These are phyloP conservation scores for Melozone crissalis DNA, from an alignment of 2,113 vertebrate genomes.

Conservation along the genomic window DNA sequence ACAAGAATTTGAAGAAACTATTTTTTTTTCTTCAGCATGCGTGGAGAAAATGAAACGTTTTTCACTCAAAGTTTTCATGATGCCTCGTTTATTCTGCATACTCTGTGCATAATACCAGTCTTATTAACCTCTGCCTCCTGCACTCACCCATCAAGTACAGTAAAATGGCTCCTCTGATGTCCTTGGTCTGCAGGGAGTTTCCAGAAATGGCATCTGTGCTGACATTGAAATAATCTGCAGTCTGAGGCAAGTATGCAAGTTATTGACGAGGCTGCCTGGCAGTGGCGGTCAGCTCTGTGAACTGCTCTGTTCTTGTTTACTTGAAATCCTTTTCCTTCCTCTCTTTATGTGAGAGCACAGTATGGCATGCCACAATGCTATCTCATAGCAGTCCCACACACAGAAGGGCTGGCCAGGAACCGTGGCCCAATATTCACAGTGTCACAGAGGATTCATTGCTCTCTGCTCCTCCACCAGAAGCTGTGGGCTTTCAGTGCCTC, in stretches of 20 bases:
- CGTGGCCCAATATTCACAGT: fast-evolving
- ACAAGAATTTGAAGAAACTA: not conserved
- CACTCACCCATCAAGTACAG: slow-evolving; percentile 30
- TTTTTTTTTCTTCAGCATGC: not conserved
- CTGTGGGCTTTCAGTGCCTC: not conserved
- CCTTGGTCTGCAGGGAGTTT: slow-evolving; percentile 62
- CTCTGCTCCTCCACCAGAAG: not conserved
- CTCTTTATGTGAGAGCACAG: slow-evolving; percentile 1
- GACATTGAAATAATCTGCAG: slow-evolving; percentile 60
- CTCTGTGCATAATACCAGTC: not conserved
- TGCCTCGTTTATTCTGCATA: not conserved
- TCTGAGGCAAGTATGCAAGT: slow-evolving; percentile 29
- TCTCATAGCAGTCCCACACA: not conserved
- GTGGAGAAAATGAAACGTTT: not conserved
- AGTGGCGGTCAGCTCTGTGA: not conserved
- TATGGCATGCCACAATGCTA: not conserved
- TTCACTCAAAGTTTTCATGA: not conserved
- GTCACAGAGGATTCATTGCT: not conserved
- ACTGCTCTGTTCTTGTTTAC: not conserved
- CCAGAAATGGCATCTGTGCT: slow-evolving; percentile 59
- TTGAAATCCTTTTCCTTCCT: slow-evolving; percentile 44
- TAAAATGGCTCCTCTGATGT: slow-evolving; percentile 57
- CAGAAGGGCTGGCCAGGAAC: not conserved
- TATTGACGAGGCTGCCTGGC: slow-evolving; percentile 41
- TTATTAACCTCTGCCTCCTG: slow-evolving; percentile 54